These are phyloP conservation scores for Argynnis bischoffii DNA, from an alignment of 2,888 invertebrate genomes.

Conservation along the genomic window DNA sequence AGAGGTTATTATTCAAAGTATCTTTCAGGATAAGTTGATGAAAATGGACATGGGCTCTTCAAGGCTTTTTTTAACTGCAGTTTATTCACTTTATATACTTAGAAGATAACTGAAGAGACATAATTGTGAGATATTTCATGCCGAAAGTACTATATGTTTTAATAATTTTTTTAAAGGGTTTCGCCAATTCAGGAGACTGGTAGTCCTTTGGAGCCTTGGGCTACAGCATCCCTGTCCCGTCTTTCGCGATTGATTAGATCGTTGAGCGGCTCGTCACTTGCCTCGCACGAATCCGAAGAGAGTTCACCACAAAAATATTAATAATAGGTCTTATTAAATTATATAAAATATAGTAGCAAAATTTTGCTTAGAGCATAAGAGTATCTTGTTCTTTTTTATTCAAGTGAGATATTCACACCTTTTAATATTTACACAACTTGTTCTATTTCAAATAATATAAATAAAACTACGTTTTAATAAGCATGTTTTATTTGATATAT, in stretches of 20 bases:
- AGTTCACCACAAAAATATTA: slow-evolving; percentile 38
- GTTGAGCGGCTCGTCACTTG: slow-evolving; percentile 63
- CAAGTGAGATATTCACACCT: neutral
- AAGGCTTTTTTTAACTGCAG: no score
- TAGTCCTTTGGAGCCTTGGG: slow-evolving; percentile 74
- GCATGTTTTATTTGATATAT: slow-evolving; percentile 45
- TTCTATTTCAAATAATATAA: slow-evolving; percentile 38
- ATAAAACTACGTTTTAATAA: slow-evolving; percentile 48
- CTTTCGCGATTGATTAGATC: slow-evolving; percentile 65
- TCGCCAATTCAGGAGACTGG: slow-evolving; percentile 61
- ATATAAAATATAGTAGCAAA: neutral
- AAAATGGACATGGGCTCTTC: no score
- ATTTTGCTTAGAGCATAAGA: neutral
- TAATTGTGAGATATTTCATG: no score
- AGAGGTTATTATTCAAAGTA: no score
- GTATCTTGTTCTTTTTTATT: slow-evolving; percentile 2
- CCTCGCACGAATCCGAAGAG: slow-evolving; percentile 56
- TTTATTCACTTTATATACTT: no score
- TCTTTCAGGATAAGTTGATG: no score
- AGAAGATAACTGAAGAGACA: no score
- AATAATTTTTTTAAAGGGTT: slow-evolving; percentile 50
- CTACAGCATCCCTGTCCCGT: slow-evolving; percentile 68
- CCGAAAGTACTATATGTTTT: no score
- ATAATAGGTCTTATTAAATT: neutral
- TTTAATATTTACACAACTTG: slow-evolving; percentile 5